Base-by-base conservation (phyloP, 2,888 invertebrate genomes). In the Strigamia maritima region DNA sequence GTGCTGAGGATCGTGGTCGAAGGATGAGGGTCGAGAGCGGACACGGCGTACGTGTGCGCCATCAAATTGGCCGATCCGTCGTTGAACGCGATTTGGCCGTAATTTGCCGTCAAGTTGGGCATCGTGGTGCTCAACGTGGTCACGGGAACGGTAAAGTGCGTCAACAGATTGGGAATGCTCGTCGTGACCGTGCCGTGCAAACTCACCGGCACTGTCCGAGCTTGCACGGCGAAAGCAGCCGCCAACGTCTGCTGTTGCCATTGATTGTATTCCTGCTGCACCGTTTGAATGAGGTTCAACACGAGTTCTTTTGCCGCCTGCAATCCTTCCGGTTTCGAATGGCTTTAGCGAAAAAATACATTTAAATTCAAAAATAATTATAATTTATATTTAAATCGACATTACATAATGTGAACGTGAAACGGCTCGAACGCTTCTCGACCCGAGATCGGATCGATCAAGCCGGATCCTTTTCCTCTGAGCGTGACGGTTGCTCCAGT, bases 201-300 rank as follows among this genome's bases (percentile, higher is more conserved):
- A 60, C 54, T 77, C n/a, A 81, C 26, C 7, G 81, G 65, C 19
- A 75, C 77, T 14, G 78, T 28, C 44, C 24, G 80, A 77, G 75
- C 77, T 65, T 81, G 81, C 8, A 80, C 49, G 22, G 78, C 70
- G 16, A 76, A 81, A 10, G 80, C 40, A 12, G 80, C 76, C 7
- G 80, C 79, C 14, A 81, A 49, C 44, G 80, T 80, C 60, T 81
- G 81, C 19, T 81, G 81, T 40, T 81, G 81, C 80, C 80, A 80
- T 49, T 81, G 81, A 16, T 79, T 75, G 79, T 60, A 81, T 60
- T 81, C 81, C 74, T 81, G 81, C 26, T 80, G 80, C 22, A 79
- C 91, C 6, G 93, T 93, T 86, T 93, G 92, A 82, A 93, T 91
- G 76, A 94, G 88, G 86, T 93, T 93, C 83, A 91, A 90, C 16